These are phyloP conservation scores for Saccostrea glomerata DNA, from an alignment of 1,140 invertebrate species.

Conservation along the genomic window DNA sequence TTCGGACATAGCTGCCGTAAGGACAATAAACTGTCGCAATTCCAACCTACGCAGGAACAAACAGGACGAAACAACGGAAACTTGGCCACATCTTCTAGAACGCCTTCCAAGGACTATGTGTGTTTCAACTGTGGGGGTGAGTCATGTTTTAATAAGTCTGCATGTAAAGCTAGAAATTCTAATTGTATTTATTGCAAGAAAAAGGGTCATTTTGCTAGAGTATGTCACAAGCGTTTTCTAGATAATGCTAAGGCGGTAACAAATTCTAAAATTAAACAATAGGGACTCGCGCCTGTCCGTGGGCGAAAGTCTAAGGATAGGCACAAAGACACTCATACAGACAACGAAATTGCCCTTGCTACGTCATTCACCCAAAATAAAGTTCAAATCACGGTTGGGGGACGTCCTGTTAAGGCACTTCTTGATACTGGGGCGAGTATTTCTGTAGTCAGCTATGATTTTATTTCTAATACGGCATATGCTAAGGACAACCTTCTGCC, in stretches of 20 bases:
- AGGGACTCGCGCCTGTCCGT: no score
- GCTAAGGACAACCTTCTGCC: background rate
- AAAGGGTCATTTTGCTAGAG: no score
- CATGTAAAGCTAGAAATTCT: no score
- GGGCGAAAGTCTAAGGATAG: conserved; percentile 33
- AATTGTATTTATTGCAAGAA: no score
- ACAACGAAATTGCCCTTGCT: background rate
- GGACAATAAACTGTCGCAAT: background rate
- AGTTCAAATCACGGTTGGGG: conserved; percentile 38
- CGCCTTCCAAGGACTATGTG: background rate
- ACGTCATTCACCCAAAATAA: conserved; percentile 40
- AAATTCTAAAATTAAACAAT: conserved; percentile 21
- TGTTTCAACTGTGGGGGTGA: no score
- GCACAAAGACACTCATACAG: conserved; percentile 43
- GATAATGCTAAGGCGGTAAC: no score
- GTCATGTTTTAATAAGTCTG: no score
- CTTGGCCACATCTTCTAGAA: background rate
- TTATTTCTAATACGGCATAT: conserved; percentile 35
- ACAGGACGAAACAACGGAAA: background rate
- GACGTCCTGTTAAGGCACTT: conserved; percentile 34
- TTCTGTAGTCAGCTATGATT: conserved; percentile 32
- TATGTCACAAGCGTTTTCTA: no score
- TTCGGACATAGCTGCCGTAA: background rate
- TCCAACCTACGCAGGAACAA: background rate
- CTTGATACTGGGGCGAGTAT: conserved; percentile 49